phyloP scores from a whole-genome alignment of 2,797 vertebrate genomes.

The Ficedula albicollis region DNA sequence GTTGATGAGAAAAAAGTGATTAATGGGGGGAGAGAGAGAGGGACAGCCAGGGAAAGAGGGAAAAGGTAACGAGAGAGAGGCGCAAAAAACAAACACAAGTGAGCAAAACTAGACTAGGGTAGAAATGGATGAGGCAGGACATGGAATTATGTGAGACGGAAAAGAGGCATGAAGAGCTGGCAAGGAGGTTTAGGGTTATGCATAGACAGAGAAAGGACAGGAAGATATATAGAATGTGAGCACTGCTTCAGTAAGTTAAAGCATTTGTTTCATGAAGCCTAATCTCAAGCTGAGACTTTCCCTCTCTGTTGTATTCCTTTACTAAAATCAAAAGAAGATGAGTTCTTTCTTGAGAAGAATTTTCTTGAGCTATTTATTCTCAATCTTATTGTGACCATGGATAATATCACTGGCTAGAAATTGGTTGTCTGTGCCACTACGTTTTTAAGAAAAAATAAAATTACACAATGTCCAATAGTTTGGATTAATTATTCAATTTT shows the following conservation, averaged over 20 bases:
- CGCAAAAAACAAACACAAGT: accelerated
- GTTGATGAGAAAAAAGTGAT: background rate
- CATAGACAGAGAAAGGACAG: background rate
- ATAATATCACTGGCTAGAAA: background rate
- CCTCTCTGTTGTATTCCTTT: background rate
- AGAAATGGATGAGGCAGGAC: background rate
- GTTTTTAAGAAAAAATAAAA: background rate
- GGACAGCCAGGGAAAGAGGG: too few relatives aligned
- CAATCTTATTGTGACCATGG: too few relatives aligned
- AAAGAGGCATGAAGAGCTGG: background rate
- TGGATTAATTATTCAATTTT: background rate
- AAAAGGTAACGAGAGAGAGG: background rate
- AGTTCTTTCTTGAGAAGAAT: background rate
- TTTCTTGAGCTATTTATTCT: background rate
- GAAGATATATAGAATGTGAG: background rate
- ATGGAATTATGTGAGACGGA: background rate
- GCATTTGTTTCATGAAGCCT: background rate
- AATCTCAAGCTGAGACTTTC: background rate
- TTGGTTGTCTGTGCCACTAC: background rate
- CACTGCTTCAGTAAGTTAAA: background rate
- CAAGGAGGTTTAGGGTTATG: background rate
- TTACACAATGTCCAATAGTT: background rate
- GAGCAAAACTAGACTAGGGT: background rate
- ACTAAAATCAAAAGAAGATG: background rate
- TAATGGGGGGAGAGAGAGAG: too few relatives aligned